Evolutionary conservation across 2,113 vertebrate genomes (phyloP), one percentile per base, ranked within the genome.

Genomic region (Chlamydotis undulata): DNA sequence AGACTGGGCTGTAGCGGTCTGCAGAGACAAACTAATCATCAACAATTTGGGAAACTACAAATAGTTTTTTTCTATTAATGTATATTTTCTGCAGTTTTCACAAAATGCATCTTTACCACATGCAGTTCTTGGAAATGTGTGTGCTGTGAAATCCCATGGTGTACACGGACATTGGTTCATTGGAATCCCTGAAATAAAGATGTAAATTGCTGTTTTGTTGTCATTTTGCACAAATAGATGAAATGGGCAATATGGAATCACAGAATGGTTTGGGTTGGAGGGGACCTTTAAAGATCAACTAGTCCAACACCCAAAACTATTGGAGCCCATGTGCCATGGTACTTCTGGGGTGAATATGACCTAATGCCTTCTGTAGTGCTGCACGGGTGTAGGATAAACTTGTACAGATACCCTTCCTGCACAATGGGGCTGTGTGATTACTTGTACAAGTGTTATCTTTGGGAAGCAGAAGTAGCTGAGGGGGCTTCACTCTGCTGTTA

Each of bases 161-260:
- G 12, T 24, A 35, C 35, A 35, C 35, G 35, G 35, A 35, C 35
- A 35, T 35, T 35, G 35, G 35, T 35, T 35, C 35, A 35, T 35
- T 35, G 35, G 35, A n/a, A 41, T 53, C 31, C 11, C 37, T 67
- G 70, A 74, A 74, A 83, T 19, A 77, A 68, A 3, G 4, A 22
- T 0, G 0, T 33, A 37, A 41, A 64, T 41, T 60, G 19, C 25
- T 81, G 29, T 37, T 86, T 77, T 7, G 12, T 17, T 37, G 50
- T 31, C 4, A 19, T 55, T 67, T 80, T 87, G 12, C 26, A 17
- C 15, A 70, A 63, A 45, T 10, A 45, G 25, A 68, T 15, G 28
- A 50, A 71, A 64, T 0, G 2, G 19, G 6, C 9, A 53, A 43
- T 43, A 43, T 43, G 41, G 41, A 43, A 43, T 43, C 41, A 43